A percentile compares a stretch with the other conserved stretches of the same genome.
These are phyloP conservation scores for Chrysolina americana DNA, from an alignment of 2,888 invertebrate species.

Conservation along the genomic window DNA sequence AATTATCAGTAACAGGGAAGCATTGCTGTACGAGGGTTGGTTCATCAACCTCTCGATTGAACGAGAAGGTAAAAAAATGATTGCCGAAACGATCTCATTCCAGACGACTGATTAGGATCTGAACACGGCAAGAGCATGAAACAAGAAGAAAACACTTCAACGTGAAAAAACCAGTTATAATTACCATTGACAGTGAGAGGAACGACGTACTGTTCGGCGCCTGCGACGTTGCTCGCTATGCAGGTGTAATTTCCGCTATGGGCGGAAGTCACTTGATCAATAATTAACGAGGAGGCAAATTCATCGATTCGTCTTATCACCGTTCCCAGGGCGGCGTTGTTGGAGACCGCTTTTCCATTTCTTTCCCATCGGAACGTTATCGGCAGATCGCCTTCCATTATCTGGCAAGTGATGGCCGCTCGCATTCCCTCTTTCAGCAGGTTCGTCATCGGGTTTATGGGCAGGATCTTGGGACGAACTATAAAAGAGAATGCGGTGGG, in stretches of 20 bases:
- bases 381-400: conserved; percentile 93
- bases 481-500: conserved; percentile 17
- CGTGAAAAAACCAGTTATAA: conserved; percentile 71
- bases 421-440: conserved; percentile 88
- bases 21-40: background rate
- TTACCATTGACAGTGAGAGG: conserved; percentile 87
- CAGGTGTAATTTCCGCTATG: conserved; percentile 95
- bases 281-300: conserved; percentile 88
- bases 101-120: background rate
- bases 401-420: conserved; percentile 91
- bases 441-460: conserved; percentile 86
- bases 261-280: conserved; percentile 87
- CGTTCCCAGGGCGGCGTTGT: conserved; percentile 70
- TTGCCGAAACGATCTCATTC: background rate
- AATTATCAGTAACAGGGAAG: no score
- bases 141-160: conserved; percentile 68
- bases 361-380: conserved; percentile 94
- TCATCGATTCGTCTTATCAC: conserved; percentile 80
- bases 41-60: background rate
- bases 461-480: conserved; percentile 79
- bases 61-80: background rate
- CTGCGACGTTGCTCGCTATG: conserved; percentile 90
- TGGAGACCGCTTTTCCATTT: conserved; percentile 79
- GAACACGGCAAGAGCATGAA: background rate
- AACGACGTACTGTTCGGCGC: conserved; percentile 82